Evolutionary conservation across 2,888 invertebrate genomes (phyloP), one percentile per base, ranked within the genome.

Genomic region (Erebia palarica): DNA sequence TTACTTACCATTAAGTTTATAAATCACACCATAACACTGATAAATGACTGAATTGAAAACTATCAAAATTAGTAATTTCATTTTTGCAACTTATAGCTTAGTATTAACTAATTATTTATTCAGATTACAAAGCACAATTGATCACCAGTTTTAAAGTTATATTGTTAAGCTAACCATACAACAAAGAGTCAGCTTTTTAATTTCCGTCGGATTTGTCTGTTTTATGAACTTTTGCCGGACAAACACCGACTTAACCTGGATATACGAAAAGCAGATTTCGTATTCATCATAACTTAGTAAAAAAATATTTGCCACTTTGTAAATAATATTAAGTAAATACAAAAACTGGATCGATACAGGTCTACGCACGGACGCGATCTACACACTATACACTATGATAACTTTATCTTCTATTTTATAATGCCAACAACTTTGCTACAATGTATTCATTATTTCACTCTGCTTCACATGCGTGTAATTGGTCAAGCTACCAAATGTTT

Each of bases 1-100:
- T 16, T n/a, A 49, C 63, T 63, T 63, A 63, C 63, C 49, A 14
- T 49, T 49, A 9, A 63, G 63, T n/a, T 49, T 49, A n/a, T 63
- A 63, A 49, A 63, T 63, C 47, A 63, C 47, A 8, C 47, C 63
- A 14, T 47, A 63, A 21, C 63, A 63, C 18, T 49, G 63, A 21
- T 8, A 44, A 13, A 61, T 14, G 14, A 49, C 14, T 13, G 14
- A 63, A 63, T 14, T 18, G 0, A 63, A 47, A 21, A 63, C 21
- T 1, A 63, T 27, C 13, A 63, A 9, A 18, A 7, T 49, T 14
- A 49, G 3, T 21, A 8, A 1, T 63, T 49, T 63, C 63, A 63
- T 63, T 49, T 47, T 61, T 18, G 16, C 1, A 1, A 18, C 3
- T 36, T 7, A 7, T 7, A 36, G 36, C 7, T 13, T n/a, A 13